These are phyloP conservation scores for Terrapene triunguis DNA, from an alignment of 2,113 vertebrate species.

Conservation along the genomic window DNA sequence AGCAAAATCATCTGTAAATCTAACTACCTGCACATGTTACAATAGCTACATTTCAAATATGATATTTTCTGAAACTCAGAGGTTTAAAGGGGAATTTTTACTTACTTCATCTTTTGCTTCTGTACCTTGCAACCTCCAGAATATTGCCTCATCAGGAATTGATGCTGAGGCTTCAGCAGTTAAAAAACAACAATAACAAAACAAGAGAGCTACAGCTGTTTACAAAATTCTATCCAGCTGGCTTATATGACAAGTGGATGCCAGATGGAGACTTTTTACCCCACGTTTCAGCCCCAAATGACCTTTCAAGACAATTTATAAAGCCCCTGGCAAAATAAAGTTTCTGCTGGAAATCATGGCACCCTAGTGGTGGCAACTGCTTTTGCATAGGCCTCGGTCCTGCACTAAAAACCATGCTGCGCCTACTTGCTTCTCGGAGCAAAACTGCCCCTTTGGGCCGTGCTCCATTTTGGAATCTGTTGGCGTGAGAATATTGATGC, in stretches of 20 bases:
- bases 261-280: not conserved
- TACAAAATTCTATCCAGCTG: not conserved
- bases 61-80: not conserved
- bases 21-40: fast-evolving
- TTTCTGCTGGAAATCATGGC: not conserved
- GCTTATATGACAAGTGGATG: not conserved
- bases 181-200: not conserved
- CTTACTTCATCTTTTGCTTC: not conserved
- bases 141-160: not conserved
- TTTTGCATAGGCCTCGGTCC: not conserved
- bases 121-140: not conserved
- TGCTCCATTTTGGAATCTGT: slow-evolving; percentile 46
- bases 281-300: not conserved
- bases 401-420: not conserved
- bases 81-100: not conserved
- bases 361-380: not conserved
- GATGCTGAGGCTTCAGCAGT: not conserved
- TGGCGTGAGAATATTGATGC: not conserved
- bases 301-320: not conserved
- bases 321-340: not conserved
- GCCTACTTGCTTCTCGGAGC: not conserved
- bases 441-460: too few species aligned
- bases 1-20: not conserved
- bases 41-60: not conserved
- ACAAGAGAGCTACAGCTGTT: not conserved